A percentile compares a stretch with the other conserved stretches of the same genome.
phyloP scores from a whole-genome alignment of 2,113 vertebrate species.

The Galbula dea region DNA sequence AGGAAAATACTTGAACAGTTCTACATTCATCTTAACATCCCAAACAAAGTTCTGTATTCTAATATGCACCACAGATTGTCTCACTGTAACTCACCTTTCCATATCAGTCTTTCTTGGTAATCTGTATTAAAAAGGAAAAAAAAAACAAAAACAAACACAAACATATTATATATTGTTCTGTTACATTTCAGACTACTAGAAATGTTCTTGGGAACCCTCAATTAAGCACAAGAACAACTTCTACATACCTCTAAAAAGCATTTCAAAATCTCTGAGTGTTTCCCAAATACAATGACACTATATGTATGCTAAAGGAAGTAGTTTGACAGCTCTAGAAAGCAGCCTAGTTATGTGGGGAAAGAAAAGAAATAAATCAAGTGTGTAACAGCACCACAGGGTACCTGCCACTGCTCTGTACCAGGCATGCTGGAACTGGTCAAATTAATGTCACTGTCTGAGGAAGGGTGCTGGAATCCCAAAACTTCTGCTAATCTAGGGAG shows the following conservation, averaged over 20 bases:
- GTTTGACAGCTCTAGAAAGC: neutral
- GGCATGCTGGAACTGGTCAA: neutral
- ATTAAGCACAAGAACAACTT: neutral
- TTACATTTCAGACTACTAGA: neutral
- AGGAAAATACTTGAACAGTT: too few relatives aligned
- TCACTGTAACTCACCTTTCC: slow-evolving; percentile 86
- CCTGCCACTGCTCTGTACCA: neutral
- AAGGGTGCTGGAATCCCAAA: neutral
- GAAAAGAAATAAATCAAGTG: neutral
- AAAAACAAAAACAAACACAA: neutral
- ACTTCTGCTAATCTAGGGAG: neutral
- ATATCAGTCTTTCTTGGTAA: slow-evolving; percentile 97
- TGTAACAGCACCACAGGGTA: neutral
- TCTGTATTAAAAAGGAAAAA: slow-evolving; percentile 65
- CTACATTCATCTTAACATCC: neutral
- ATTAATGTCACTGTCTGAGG: neutral
- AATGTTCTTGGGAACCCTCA: neutral
- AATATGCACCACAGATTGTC: neutral
- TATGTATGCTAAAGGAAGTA: neutral
- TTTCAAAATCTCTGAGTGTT: neutral
- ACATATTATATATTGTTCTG: neutral
- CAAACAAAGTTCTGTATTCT: neutral
- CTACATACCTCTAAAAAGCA: neutral
- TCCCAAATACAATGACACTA: neutral
- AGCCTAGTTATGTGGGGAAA: neutral